A percentile compares a stretch with the other conserved stretches of the same genome.
phyloP scores from a whole-genome alignment of 2,888 invertebrate species.

The Sussaba pulchella region DNA sequence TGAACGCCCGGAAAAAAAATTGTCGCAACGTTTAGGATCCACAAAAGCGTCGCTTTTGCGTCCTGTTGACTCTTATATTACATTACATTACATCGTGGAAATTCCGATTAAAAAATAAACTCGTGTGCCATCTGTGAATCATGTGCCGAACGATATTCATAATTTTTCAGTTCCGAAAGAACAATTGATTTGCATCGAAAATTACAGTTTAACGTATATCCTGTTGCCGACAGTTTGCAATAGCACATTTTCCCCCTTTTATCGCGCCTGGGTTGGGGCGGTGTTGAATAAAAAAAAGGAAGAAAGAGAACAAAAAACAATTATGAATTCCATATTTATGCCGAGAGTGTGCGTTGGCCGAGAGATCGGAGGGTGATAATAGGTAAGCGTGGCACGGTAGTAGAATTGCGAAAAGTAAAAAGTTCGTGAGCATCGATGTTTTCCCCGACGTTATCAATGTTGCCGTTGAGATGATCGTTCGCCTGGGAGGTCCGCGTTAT shows the following conservation, averaged over 20 bases:
- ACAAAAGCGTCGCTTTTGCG: neutral
- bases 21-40: neutral
- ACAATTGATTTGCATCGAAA: neutral
- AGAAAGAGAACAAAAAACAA: too few species aligned
- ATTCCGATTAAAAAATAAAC: neutral
- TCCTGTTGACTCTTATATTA: neutral
- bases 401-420: slow-evolving; percentile 56
- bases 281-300: too few species aligned
- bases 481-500: slow-evolving; percentile 83
- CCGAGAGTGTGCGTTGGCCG: slow-evolving; percentile 1
- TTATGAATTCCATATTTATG: slow-evolving; percentile 37
- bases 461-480: slow-evolving; percentile 80
- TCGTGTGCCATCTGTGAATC: neutral
- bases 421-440: slow-evolving; percentile 75
- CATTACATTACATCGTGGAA: neutral
- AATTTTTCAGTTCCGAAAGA: neutral
- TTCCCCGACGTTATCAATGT: slow-evolving; percentile 76
- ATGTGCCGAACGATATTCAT: neutral
- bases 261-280: neutral
- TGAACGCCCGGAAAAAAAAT: too few species aligned
- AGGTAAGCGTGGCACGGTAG: slow-evolving; percentile 2
- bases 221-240: neutral
- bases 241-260: neutral
- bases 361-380: slow-evolving; percentile 47
- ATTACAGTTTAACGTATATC: neutral